Conservation (phyloP, 2,113 vertebrate species). For the Pyxicephalus adspersus region DNA sequence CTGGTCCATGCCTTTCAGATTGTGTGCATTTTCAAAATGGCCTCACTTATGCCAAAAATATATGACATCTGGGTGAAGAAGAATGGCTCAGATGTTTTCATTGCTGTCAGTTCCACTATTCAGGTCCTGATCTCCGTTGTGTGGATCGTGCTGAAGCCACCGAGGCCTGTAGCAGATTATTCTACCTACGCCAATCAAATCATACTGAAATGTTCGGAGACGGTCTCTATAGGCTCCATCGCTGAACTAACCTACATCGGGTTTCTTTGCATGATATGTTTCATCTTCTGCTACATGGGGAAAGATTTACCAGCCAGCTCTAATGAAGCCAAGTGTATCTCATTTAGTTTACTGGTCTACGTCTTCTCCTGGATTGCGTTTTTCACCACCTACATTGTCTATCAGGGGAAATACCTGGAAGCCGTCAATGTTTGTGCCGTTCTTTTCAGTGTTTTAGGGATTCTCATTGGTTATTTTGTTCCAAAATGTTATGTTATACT, state of each 20-base stretch:
- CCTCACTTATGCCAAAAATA: slow-evolving; percentile 69
- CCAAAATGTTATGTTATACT: slow-evolving; percentile 81
- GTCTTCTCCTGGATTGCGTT: slow-evolving; percentile 75
- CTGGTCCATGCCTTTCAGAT: slow-evolving; percentile 83
- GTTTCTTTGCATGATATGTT: slow-evolving; percentile 72
- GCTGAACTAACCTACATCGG: slow-evolving; percentile 56
- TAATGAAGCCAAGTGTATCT: slow-evolving; percentile 86
- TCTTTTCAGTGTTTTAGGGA: slow-evolving; percentile 69
- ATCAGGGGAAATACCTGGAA: slow-evolving; percentile 64
- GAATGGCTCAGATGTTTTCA: slow-evolving; percentile 72
- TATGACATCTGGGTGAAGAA: slow-evolving; percentile 76
- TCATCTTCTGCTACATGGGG: slow-evolving; percentile 82
- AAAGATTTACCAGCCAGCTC: slow-evolving; percentile 88
- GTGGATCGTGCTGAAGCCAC: slow-evolving; percentile 55
- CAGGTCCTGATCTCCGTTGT: slow-evolving; percentile 67
- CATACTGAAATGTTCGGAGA: slow-evolving; percentile 70
- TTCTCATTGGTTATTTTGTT: slow-evolving; percentile 79
- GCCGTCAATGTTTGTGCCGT: slow-evolving; percentile 62
- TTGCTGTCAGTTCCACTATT: slow-evolving; percentile 59
- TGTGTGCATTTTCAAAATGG: slow-evolving; percentile 84
- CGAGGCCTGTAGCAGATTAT: slow-evolving; percentile 68
- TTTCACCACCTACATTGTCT: slow-evolving; percentile 65
- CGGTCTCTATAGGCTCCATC: rapidly evolving
- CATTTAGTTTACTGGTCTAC: slow-evolving; percentile 80
- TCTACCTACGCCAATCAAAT: slow-evolving; percentile 60